A percentile compares a stretch with the other conserved stretches of the same genome.
These are phyloP conservation scores for Spialia ferax DNA, from an alignment of 2,888 invertebrate species.

Conservation along the genomic window DNA sequence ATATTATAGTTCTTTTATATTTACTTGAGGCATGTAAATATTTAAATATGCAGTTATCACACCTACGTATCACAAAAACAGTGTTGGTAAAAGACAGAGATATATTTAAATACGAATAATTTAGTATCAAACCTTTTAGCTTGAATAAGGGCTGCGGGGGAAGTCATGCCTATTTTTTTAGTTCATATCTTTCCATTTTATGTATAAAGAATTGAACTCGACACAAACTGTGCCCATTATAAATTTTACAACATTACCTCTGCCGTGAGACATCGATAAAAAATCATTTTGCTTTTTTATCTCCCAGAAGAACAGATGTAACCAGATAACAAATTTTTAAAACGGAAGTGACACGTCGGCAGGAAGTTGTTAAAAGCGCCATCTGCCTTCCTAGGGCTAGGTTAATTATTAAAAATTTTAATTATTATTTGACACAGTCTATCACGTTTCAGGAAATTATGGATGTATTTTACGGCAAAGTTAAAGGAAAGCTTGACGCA, in stretches of 20 bases:
- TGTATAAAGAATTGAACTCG: background rate
- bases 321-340: slow-evolving; percentile 18
- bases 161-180: too few species aligned
- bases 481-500: background rate
- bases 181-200: background rate
- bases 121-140: too few species aligned
- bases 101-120: too few species aligned
- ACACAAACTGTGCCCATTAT: background rate
- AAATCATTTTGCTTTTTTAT: background rate
- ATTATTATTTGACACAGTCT: background rate
- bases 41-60: too few species aligned
- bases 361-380: slow-evolving; percentile 18
- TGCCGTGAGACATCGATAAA: background rate
- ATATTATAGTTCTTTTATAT: too few species aligned
- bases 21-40: too few species aligned
- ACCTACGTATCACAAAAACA: too few species aligned
- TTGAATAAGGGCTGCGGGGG: too few species aligned
- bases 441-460: background rate
- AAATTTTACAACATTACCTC: background rate
- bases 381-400: slow-evolving; percentile 12
- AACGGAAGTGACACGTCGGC: slow-evolving; percentile 4
- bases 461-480: background rate
- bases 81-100: too few species aligned
- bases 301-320: slow-evolving; percentile 3
- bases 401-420: background rate